Evolutionary conservation across 35 echinoderm and acorn worm genomes (phyloP).

Genomic region (Eucidaris tribuloides): DNA sequence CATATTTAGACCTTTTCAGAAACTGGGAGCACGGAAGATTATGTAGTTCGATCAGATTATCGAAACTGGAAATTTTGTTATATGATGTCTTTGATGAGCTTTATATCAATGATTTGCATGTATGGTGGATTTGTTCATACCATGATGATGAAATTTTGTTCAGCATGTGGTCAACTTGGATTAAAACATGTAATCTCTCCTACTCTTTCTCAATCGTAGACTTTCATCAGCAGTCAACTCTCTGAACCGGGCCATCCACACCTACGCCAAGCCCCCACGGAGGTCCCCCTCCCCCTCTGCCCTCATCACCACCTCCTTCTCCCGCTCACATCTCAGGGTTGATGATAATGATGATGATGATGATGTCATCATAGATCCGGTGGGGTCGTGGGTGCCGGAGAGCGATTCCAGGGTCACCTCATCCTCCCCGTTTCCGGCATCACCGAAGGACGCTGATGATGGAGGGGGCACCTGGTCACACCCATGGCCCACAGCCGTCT

Average conservation of each 20-base stretch:
- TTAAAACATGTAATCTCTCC: no score
- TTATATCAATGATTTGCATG: no score
- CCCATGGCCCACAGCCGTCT: conserved; percentile 51
- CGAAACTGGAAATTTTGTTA: no score
- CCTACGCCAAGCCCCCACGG: conserved; percentile 49
- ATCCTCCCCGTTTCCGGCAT: conserved; percentile 49
- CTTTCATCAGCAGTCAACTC: background rate
- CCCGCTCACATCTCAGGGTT: background rate
- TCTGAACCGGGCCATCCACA: conserved; percentile 30
- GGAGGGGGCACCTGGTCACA: conserved; percentile 46
- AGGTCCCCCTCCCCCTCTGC: background rate
- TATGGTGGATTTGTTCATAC: no score
- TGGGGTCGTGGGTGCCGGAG: background rate
- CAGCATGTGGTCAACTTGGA: no score
- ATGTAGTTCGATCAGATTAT: no score
- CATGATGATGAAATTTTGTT: no score
- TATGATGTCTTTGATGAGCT: no score
- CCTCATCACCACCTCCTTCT: background rate
- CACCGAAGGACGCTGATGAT: conserved; percentile 13
- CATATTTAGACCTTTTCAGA: no score
- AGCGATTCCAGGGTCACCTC: conserved; percentile 45
- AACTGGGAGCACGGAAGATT: no score
- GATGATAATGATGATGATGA: background rate
- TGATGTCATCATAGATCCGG: background rate
- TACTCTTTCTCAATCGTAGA: background rate